Conservation (phyloP, 2,888 invertebrate genomes). For the Athripsodes cinereus region DNA sequence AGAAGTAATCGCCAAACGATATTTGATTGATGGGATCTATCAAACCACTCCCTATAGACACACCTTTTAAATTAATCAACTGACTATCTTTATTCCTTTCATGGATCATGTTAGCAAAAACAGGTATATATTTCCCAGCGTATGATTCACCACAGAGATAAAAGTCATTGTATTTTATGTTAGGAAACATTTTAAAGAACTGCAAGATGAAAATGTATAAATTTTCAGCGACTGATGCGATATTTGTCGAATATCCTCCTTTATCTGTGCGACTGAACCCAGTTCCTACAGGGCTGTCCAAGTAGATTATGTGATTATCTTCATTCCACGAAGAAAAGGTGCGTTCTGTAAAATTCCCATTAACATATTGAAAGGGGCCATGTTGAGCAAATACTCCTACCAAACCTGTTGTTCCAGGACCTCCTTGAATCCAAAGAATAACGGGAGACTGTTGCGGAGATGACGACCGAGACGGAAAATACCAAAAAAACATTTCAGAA, state of each 20-base stretch:
- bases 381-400: conserved; percentile 79
- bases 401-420: conserved; percentile 74
- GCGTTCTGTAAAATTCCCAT: conserved; percentile 45
- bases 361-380: conserved; percentile 62
- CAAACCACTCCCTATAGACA: conserved; percentile 63
- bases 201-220: conserved; percentile 71
- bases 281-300: conserved; percentile 90
- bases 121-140: conserved; percentile 73
- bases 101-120: conserved; percentile 70
- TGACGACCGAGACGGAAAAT: conserved; percentile 64
- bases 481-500: conserved; percentile 90
- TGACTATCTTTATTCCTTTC: conserved; percentile 53
- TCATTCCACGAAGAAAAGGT: conserved; percentile 75
- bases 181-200: conserved; percentile 78
- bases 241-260: conserved; percentile 71
- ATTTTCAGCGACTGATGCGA: conserved; percentile 74
- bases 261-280: conserved; percentile 80
- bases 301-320: conserved; percentile 74
- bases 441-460: conserved; percentile 58
- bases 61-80: conserved; percentile 66
- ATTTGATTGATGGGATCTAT: conserved; percentile 74
- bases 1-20: conserved; percentile 71
- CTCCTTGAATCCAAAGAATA: conserved; percentile 79
- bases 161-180: conserved; percentile 68
- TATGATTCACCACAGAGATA: conserved; percentile 89